These are phyloP conservation scores for Arctia plantaginis DNA, from an alignment of 2,888 invertebrate genomes.

Conservation along the genomic window DNA sequence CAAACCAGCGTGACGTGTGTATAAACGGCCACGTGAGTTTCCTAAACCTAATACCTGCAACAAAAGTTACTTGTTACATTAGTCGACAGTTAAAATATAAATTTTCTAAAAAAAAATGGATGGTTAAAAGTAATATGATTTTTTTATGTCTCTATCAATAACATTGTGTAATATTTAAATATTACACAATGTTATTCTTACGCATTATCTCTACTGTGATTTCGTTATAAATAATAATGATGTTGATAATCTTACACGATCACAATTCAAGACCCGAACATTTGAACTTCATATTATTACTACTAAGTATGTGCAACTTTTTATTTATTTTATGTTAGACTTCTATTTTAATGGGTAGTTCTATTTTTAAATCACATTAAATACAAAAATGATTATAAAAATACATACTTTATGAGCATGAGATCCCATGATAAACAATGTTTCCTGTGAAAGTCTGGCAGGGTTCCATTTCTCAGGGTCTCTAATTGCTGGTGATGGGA, in stretches of 20 bases:
- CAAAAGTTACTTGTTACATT: neutral
- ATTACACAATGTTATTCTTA: neutral
- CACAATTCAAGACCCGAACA: neutral
- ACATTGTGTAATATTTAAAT: no score
- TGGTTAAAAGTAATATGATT: neutral
- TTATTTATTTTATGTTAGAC: neutral
- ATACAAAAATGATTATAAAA: conserved; percentile 52
- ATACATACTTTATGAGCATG: conserved; percentile 88
- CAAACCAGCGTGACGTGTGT: conserved; percentile 91
- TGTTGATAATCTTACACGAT: neutral
- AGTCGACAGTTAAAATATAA: neutral
- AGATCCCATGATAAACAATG: conserved; percentile 93
- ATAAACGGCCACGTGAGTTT: conserved; percentile 90
- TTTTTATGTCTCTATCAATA: neutral
- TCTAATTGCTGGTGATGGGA: conserved; percentile 82
- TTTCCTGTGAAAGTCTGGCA: conserved; percentile 89
- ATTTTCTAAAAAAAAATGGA: neutral
- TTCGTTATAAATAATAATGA: neutral
- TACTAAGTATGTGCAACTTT: neutral
- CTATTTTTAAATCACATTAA: neutral
- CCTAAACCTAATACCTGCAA: conserved; percentile 90
- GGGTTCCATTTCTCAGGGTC: conserved; percentile 91
- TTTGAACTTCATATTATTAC: neutral
- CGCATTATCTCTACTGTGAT: neutral
- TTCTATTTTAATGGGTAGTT: neutral